These are phyloP conservation scores for Coreoperca whiteheadi DNA, from an alignment of 2,113 vertebrate genomes.

Conservation along the genomic window DNA sequence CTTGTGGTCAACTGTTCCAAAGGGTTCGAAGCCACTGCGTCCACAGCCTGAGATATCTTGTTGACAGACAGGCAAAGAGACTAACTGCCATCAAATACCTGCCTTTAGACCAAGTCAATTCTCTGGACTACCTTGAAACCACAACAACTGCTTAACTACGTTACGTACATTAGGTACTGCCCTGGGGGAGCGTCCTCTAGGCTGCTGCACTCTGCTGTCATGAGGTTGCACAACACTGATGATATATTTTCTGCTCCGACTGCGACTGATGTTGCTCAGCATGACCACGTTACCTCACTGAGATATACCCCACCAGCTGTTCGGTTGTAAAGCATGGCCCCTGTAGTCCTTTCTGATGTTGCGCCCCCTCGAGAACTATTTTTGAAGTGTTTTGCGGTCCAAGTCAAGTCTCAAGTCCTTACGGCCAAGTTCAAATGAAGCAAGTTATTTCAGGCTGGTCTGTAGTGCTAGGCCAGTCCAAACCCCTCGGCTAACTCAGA, in stretches of 20 bases:
- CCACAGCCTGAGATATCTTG: not conserved
- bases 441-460: not conserved
- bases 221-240: not conserved
- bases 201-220: not conserved
- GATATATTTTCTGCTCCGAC: not conserved
- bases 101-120: not conserved
- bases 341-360: not conserved
- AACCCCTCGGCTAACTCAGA: not conserved
- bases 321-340: not conserved
- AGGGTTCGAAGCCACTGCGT: not conserved
- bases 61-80: not conserved
- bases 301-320: not conserved
- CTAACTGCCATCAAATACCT: not conserved
- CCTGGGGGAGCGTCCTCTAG: not conserved
- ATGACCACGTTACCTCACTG: not conserved
- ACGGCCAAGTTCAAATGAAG: not conserved
- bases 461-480: too few relatives aligned
- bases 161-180: too few relatives aligned
- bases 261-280: constrained; percentile 25
- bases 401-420: not conserved
- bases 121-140: not conserved
- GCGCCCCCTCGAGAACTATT: not conserved
- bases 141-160: rapidly evolving
- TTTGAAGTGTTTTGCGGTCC: not conserved
- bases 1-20: not conserved